phyloP scores from a whole-genome alignment of 2,797 vertebrate genomes.

The Limnodromus scolopaceus region DNA sequence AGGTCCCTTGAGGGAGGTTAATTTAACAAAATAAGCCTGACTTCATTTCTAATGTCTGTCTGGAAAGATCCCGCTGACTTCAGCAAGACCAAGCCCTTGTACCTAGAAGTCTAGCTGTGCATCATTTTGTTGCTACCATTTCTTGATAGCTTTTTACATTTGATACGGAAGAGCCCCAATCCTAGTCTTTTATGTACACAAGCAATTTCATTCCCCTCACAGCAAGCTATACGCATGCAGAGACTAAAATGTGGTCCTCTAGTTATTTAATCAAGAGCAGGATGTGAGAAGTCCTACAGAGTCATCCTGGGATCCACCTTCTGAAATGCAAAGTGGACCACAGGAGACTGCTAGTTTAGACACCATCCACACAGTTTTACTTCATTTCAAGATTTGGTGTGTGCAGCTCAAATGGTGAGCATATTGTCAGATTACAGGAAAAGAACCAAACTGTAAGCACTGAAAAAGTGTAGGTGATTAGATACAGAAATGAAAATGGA shows the following conservation, averaged over 20 bases:
- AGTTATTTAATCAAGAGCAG: background rate
- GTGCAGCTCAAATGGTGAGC: background rate
- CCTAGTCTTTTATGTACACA: background rate
- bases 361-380: background rate
- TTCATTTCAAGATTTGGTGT: background rate
- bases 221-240: background rate
- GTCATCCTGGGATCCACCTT: background rate
- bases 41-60: background rate
- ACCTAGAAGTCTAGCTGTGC: background rate
- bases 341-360: background rate
- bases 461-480: background rate
- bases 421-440: background rate
- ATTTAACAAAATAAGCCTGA: background rate
- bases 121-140: background rate
- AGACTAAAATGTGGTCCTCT: background rate
- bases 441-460: background rate
- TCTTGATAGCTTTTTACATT: background rate
- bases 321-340: background rate
- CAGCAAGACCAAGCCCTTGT: background rate
- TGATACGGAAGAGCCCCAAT: background rate
- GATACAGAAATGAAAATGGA: background rate
- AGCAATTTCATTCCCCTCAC: background rate
- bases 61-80: background rate
- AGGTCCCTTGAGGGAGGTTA: background rate
- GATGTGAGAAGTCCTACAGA: background rate